Evolutionary conservation across 2,113 vertebrate genomes (phyloP), one percentile per base, ranked within the genome.

Genomic region (Larimichthys polyactis): DNA sequence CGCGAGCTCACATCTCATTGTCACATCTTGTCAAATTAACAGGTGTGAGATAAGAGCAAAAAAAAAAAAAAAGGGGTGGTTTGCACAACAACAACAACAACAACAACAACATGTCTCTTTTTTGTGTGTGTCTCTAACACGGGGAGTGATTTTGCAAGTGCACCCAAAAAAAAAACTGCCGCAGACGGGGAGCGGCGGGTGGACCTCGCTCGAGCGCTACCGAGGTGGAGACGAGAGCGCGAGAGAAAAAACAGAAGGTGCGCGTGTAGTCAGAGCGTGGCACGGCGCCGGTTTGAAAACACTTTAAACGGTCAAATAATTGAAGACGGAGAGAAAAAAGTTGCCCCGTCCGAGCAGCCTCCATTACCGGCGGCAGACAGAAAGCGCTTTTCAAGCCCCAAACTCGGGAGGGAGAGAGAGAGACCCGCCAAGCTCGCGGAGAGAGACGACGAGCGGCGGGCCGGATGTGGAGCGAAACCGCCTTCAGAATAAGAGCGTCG

Each of bases 131-230:
- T 75, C 51, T 81, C 22, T 78, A 32, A 74, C 71, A 49, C 32
- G 73, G 90, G 71, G 85, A 87, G 86, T 85, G 88, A 93, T 93
- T 92, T 92, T 85, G 92, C 94, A 93, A 95, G 94, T 94, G 94
- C 93, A 91, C 90, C 91, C 89, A 79, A 92, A n/a, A n/a, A n/a
- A n/a, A n/a, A n/a, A 92, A 92, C 92, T 95, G 94, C 91, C 94
- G 94, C 95, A 96, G 94, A 95, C 95, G 94, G 95, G 93, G 95
- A 94, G 95, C 96, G 95, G 93, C 93, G 90, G 87, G 84, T 92
- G 93, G 91, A 91, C 90, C 92, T 92, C 93, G 92, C 90, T 87
- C 87, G 93, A 95, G 94, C 91, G 90, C 89, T 77, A 17, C 64
- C 86, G 85, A 87, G 87, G 79, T 46, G 81, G 82, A 75, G 71